Evolutionary conservation across 2,113 vertebrate genomes (phyloP), one percentile per base, ranked within the genome.

Genomic region (Neolamprologus sp.): DNA sequence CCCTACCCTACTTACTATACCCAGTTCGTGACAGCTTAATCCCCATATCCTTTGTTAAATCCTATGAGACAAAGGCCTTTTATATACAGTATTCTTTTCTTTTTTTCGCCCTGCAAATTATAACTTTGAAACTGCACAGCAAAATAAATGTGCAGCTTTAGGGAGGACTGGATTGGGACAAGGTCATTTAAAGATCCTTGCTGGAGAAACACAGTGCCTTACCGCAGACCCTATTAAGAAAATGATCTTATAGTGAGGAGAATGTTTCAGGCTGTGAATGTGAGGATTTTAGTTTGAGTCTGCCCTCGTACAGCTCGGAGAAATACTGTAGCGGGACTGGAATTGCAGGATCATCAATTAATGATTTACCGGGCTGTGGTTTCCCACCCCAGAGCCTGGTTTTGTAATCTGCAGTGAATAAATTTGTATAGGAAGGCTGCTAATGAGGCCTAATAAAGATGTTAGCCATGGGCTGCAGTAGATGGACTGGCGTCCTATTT

Each of bases 391-490:
- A 81, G 90, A 94, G 92, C 93, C 89, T 86, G 85, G 86, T 93
- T 94, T 91, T 91, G 91, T 96, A 94, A 93, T 95, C 85, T 89
- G 92, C 87, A 83, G 82, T 80, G 91, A 94, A 94, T 93, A 94
- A 80, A 93, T 92, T 93, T 93, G 94, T 93, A 92, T 89, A 94
- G 92, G 93, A 92, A 84, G 88, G 87, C 86, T 82, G 87, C 93
- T 96, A 96, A 96, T 95, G 94, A 96, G 94, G 82, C 40, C 82
- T 87, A 91, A 94, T 94, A 86, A 94, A 92, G 92, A 91, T 8
- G 83, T 88, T 93, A 80, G 93, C 92, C 86, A 91, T 37, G 40
- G 92, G 95, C 89, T 83, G 80, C 54, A 60, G 79, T 83, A 87
- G 90, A 90, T 63, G 89, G 87, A 93, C 89, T 85, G 35, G 73